phyloP scores from a whole-genome alignment of 1,140 invertebrate species.

The Eubasilissa regina region DNA sequence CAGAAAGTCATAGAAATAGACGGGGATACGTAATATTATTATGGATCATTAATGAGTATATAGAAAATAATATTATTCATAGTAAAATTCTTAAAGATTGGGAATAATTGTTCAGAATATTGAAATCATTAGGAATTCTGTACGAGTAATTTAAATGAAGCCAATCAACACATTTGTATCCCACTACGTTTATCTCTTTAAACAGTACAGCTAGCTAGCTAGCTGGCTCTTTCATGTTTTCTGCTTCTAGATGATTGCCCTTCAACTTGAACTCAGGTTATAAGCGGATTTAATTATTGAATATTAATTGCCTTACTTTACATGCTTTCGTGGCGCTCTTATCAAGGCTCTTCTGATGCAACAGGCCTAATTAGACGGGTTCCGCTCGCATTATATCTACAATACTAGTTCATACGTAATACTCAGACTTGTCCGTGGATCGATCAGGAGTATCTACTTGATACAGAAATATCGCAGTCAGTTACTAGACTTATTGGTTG shows the following conservation, averaged over 20 bases:
- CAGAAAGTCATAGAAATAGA: no score
- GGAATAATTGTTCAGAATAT: no score
- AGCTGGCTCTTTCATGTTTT: background rate
- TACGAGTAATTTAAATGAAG: conserved; percentile 1
- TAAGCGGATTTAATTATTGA: conserved; percentile 49
- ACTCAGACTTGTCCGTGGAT: background rate
- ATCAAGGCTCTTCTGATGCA: conserved; percentile 29
- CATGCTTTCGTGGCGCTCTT: conserved; percentile 15
- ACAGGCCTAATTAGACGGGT: conserved; percentile 50
- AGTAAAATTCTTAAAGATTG: no score
- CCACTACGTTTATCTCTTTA: background rate
- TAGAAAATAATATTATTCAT: no score
- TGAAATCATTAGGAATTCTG: no score
- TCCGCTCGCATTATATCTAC: conserved; percentile 1
- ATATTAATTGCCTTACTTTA: conserved; percentile 46
- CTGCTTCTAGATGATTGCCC: conserved; percentile 19
- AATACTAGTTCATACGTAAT: background rate
- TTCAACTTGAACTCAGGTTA: conserved; percentile 38
- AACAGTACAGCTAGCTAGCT: background rate
- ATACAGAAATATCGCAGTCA: background rate
- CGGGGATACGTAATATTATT: no score
- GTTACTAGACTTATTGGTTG: background rate
- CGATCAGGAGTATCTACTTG: background rate
- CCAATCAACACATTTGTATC: background rate
- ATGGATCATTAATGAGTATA: no score